Evolutionary conservation across 2,113 vertebrate species (phyloP).

Genomic region (Leptosomus discolor): DNA sequence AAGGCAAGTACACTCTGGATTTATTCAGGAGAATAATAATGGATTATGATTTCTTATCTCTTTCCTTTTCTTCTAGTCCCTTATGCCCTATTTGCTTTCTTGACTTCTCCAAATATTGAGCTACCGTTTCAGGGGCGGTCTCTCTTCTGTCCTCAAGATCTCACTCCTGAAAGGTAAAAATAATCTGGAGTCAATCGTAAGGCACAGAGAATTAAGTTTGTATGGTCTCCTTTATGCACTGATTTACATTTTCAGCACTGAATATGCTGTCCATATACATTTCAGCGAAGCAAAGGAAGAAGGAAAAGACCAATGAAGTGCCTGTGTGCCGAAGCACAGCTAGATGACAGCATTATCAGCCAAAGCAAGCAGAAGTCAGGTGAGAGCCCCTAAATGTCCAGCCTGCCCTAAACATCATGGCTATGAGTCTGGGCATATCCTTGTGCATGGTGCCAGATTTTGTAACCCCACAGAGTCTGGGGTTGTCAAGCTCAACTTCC

Average conservation of each 20-base stretch:
- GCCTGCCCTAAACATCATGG: background rate
- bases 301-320: background rate
- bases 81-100: background rate
- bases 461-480: background rate
- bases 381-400: background rate
- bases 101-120: background rate
- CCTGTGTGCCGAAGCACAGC: background rate
- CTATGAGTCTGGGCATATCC: background rate
- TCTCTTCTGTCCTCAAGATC: background rate
- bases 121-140: background rate
- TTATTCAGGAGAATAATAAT: background rate
- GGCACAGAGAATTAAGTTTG: background rate
- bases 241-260: background rate
- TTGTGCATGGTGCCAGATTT: background rate
- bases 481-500: background rate
- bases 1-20: background rate
- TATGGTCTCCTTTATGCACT: background rate
- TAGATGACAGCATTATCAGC: background rate
- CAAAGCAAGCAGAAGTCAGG: background rate
- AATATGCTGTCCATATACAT: background rate
- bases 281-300: background rate
- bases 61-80: background rate
- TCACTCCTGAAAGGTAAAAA: background rate
- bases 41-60: background rate
- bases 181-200: background rate